A percentile compares a stretch with the other conserved stretches of the same genome.
Evolutionary conservation across 2,797 vertebrate genomes (phyloP).

Genomic region (Scomberomorus guttatus): DNA sequence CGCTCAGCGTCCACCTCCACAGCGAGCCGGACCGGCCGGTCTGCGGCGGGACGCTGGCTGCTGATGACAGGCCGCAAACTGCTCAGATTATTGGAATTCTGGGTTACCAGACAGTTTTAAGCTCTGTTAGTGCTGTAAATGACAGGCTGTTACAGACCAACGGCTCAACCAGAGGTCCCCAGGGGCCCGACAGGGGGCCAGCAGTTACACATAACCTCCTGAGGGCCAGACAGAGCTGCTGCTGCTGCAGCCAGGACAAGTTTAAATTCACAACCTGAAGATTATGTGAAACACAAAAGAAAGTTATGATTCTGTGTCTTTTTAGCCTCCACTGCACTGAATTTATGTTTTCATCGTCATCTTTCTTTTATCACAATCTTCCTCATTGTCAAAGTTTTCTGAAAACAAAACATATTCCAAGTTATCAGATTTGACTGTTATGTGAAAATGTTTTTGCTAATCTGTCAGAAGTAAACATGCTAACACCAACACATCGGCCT

Average conservation of each 20-base stretch:
- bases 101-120: constrained; percentile 48
- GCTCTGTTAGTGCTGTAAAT: constrained; percentile 33
- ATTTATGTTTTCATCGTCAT: background rate
- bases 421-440: too few species aligned
- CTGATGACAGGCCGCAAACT: constrained; percentile 74
- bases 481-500: too few species aligned
- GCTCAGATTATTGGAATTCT: constrained; percentile 73
- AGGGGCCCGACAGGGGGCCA: constrained; percentile 6
- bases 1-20: constrained; percentile 4
- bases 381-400: too few species aligned
- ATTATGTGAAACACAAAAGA: background rate
- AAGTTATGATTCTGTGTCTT: background rate
- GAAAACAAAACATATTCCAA: too few species aligned
- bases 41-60: constrained; percentile 51
- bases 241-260: background rate
- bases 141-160: constrained; percentile 36
- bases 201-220: background rate
- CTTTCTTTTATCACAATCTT: background rate
- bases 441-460: too few species aligned
- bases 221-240: background rate
- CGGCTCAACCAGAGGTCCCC: background rate
- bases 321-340: background rate
- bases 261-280: background rate
- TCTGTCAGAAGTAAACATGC: too few species aligned
- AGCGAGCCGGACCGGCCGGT: constrained; percentile 44